Percentiles rank a stretch among this genome's conserved stretches.
phyloP scores from a whole-genome alignment of 2,888 invertebrate species.

The Callyntrura sp. region DNA sequence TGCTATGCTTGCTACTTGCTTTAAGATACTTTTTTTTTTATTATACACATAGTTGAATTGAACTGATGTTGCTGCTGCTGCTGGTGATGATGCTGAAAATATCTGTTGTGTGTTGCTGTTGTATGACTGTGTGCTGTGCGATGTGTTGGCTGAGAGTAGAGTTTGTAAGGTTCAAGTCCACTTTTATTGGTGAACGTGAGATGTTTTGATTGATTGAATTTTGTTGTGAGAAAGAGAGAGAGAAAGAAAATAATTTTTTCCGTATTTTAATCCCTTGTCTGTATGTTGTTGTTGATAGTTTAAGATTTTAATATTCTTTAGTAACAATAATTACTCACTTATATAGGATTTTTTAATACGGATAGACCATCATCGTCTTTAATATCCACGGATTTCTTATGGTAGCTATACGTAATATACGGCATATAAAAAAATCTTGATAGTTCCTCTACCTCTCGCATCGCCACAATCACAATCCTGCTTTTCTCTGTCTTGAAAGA shows the following conservation, averaged over 20 bases:
- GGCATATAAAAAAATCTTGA: conserved; percentile 1
- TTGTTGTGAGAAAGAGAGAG: conserved; percentile 78
- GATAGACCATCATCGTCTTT: conserved; percentile 1
- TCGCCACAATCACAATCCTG: background rate
- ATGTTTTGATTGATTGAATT: conserved; percentile 83
- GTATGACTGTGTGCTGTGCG: conserved; percentile 65
- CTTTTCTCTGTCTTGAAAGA: background rate
- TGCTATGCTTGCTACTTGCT: conserved; percentile 12
- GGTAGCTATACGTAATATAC: conserved; percentile 19
- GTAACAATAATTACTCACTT: background rate
- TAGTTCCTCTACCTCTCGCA: conserved; percentile 33
- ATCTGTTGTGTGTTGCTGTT: conserved; percentile 33
- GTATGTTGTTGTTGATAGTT: conserved; percentile 36
- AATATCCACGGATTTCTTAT: conserved; percentile 20
- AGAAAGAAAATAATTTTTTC: conserved; percentile 71
- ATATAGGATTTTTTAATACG: conserved; percentile 9
- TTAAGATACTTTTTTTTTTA: too few species aligned
- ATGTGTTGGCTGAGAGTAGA: conserved; percentile 37
- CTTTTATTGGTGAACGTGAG: conserved; percentile 75
- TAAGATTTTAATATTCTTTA: conserved; percentile 15
- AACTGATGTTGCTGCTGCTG: conserved; percentile 38
- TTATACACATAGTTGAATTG: conserved; percentile 21
- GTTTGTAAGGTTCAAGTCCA: conserved; percentile 80
- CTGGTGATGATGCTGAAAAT: conserved; percentile 61
- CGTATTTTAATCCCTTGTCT: conserved; percentile 68